Base-by-base conservation (phyloP, 2,888 invertebrate species). In the Coelopa pilipes region DNA sequence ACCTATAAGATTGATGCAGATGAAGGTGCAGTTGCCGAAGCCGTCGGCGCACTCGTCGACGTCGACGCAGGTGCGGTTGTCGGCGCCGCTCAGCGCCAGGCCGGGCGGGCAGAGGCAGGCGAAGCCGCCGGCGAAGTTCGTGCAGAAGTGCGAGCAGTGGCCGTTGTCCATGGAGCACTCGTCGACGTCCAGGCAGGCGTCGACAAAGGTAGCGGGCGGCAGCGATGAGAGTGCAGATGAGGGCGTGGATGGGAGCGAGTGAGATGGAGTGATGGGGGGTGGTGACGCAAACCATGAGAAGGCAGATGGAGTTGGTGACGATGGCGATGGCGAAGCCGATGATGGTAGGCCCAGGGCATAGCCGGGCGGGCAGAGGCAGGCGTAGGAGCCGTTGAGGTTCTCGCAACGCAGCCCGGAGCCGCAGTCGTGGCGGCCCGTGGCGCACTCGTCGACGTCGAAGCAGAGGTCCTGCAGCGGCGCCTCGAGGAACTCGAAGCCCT, bases 1-100 rank as follows among this genome's bases (percentile, higher is more conserved):
- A 79, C 92, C 91, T 77, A 89, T 82, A 80, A 89, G 89, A 87
- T 92, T 92, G 78, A 88, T 86, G 83, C 92, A 92, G 78, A 88
- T 87, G 77, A 88, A 86, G 79, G 89, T 88, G 81, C 92, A 92
- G 70, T 89, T 90, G 45, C 90, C 89, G 78, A 87, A 89, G 75
- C 88, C 88, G 65, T 80, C 78, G 4, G 83, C 78, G 80, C 90
- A 90, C 79, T 89, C 89, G 80, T 91, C 88, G 24, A 69, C 12
- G 46, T 71, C 71, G 13, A 86, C 79, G 74, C 90, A 88, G 7
- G 82, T 83, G 49, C 82, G 83, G 73, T 81, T 81, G 57, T 85
- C 83, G 21, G 80, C 81, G 17, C 74, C 76, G 60, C 76, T 78
- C 15, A 85, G 76, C 49, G 79, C 74, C 63, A 81, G 79, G 7